These are phyloP conservation scores for Sturmia bella DNA, from an alignment of 2,888 invertebrate genomes.

Conservation along the genomic window DNA sequence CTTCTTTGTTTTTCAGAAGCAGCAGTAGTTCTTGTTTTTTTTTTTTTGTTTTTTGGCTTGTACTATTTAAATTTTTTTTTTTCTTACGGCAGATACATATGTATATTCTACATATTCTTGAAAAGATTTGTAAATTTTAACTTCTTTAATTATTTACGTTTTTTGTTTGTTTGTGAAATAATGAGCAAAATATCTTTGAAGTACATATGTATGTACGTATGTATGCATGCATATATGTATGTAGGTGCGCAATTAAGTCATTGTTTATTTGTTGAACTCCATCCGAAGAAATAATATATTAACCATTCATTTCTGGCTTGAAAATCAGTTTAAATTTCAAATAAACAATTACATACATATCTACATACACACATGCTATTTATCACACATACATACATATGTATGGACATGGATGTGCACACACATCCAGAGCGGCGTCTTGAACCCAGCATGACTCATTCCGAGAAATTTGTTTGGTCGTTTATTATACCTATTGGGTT, in stretches of 20 bases:
- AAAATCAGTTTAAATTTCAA: slow-evolving; percentile 39
- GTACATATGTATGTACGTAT: too few relatives aligned
- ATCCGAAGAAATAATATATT: background rate
- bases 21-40: background rate
- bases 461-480: slow-evolving; percentile 51
- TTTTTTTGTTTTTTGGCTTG: slow-evolving; percentile 26
- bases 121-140: slow-evolving; percentile 20
- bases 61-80: background rate
- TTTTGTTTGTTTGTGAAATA: too few relatives aligned
- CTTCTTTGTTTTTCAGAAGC: background rate
- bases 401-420: too few relatives aligned
- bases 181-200: background rate
- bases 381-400: too few relatives aligned
- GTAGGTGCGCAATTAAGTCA: slow-evolving; percentile 54
- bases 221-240: too few relatives aligned
- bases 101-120: too few relatives aligned
- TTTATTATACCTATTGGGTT: slow-evolving; percentile 33
- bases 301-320: slow-evolving; percentile 3
- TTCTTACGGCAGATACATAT: slow-evolving; percentile 22
- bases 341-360: too few relatives aligned
- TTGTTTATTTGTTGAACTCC: slow-evolving; percentile 33
- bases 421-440: slow-evolving; percentile 61
- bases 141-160: slow-evolving; percentile 7
- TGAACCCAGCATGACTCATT: slow-evolving; percentile 70
- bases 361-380: too few relatives aligned